Conservation (phyloP, 2,888 invertebrate species). For the Phortica magna region DNA sequence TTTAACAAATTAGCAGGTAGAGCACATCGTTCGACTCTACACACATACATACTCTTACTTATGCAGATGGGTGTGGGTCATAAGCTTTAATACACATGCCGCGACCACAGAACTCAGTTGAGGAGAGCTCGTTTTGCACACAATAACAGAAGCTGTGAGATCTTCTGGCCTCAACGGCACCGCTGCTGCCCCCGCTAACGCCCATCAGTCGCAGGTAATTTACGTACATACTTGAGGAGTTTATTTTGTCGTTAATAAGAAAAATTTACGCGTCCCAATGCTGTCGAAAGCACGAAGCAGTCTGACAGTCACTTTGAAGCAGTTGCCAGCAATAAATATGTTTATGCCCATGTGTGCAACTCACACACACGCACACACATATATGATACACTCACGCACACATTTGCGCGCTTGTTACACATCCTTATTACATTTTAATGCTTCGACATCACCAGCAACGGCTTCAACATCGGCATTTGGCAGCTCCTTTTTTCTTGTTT, state of each 20-base stretch:
- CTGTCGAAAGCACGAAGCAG: conserved; percentile 38
- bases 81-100: conserved; percentile 2
- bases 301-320: neutral
- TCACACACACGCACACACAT: neutral
- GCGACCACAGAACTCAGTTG: neutral
- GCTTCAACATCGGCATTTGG: too few species aligned
- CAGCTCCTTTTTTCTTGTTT: conserved; percentile 6
- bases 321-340: conserved; percentile 49
- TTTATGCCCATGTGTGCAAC: conserved; percentile 38
- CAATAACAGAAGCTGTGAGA: neutral
- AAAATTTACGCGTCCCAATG: neutral
- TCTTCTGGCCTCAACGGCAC: neutral
- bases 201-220: conserved; percentile 1
- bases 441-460: conserved; percentile 40
- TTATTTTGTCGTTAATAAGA: conserved; percentile 50
- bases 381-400: neutral
- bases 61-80: neutral
- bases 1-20: conserved; percentile 29
- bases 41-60: too few species aligned
- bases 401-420: conserved; percentile 35
- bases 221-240: conserved; percentile 29
- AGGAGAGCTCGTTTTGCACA: neutral
- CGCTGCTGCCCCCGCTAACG: neutral
- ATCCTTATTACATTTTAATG: conserved; percentile 67
- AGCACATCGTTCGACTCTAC: neutral